Base-by-base conservation (phyloP, 2,797 vertebrate genomes). In the Cephalopachus bancanus region DNA sequence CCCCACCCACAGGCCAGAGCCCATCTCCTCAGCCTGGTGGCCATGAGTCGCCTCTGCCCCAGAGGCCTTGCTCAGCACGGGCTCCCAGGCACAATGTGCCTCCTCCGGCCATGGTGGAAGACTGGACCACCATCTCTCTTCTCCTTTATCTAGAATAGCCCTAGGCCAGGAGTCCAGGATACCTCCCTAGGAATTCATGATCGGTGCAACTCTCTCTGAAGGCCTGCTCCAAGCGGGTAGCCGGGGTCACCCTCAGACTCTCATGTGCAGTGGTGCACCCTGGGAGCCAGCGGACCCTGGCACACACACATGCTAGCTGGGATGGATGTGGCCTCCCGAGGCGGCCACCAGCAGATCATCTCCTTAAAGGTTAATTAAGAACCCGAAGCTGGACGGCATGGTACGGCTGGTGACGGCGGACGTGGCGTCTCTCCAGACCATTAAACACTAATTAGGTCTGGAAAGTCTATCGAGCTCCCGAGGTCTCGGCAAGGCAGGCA, bases 361-460 rank as follows among this genome's bases (percentile, higher is more conserved):
- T 98, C 98, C 98, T 98, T 98, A 98, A 99, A 99, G 98, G 98
- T 99, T 99, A 99, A 99, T 99, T 99, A 99, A 98, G 98, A 98
- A 98, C 98, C 98, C 97, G 98, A 98, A 97, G 98, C 98, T 97
- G 98, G 98, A 98, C 94, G 88, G 98, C 97, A 81, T 96, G 98
- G 98, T 94, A 96, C 91, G 96, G 98, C 98, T 95, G 85, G 96
- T 96, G 98, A 98, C 98, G 98, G 98, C 96, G 98, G 98, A 98
- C 97, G 98, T 91, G 69, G 94, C 95, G 97, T 98, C 98, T 99
- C 98, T 98, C 97, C 98, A 99, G 99, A 98, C 99, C 99, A 99
- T 99, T 99, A 99, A 99, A 98, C 99, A 99, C 98, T 99, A 99
- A 99, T 99, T 99, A 99, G 98, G 98, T 99, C 98, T 98, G 98